Conservation (phyloP, 2,113 vertebrate genomes). For the Heterotilapia buettikoferi region DNA sequence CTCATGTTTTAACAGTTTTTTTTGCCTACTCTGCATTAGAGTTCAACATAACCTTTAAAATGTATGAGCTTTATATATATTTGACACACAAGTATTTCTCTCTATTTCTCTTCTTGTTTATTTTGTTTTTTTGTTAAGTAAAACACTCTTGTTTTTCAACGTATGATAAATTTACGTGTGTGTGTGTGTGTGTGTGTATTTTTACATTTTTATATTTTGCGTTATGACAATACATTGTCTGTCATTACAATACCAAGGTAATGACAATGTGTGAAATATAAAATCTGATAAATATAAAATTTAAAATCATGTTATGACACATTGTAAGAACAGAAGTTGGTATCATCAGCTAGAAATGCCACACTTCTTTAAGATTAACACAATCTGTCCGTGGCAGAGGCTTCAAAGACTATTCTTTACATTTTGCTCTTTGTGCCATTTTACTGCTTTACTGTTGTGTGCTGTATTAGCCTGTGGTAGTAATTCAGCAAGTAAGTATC, state of each 20-base stretch:
- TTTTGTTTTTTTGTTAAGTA: neutral
- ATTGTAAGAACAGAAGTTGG: neutral
- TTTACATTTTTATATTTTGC: neutral
- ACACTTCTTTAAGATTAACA: neutral
- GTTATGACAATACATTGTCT: neutral
- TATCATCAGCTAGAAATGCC: neutral
- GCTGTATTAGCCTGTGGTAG: neutral
- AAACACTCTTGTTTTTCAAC: neutral
- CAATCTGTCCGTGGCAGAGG: neutral
- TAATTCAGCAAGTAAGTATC: neutral
- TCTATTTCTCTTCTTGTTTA: neutral
- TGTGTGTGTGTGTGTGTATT: neutral
- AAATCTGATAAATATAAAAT: neutral
- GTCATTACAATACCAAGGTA: neutral
- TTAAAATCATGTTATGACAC: neutral
- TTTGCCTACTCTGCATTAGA: neutral
- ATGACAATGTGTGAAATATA: neutral
- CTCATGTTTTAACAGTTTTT: constrained; percentile 24
- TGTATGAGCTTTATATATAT: neutral
- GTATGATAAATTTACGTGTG: neutral
- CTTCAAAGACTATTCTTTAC: neutral
- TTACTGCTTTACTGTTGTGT: neutral
- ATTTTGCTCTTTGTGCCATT: neutral
- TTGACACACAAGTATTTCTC: neutral
- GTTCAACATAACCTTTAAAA: neutral